phyloP scores from a whole-genome alignment of 2,113 vertebrate genomes.

The Dasyprocta punctata region DNA sequence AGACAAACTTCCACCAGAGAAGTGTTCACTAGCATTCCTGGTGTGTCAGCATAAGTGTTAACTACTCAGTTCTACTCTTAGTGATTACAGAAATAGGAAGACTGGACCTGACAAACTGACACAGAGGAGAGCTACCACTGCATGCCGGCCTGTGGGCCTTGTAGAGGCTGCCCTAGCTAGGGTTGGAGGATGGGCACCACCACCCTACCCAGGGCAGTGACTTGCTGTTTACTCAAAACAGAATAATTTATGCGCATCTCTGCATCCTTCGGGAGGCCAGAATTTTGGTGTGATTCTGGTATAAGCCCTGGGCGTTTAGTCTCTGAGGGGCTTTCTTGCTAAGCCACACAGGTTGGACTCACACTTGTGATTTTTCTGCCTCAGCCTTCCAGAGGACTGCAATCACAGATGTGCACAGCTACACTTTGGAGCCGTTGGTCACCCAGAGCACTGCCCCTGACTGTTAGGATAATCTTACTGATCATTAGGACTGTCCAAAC shows the following conservation, averaged over 20 bases:
- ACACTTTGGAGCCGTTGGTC: neutral
- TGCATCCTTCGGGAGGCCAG: neutral
- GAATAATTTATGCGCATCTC: neutral
- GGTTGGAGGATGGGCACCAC: neutral
- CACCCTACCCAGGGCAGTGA: neutral
- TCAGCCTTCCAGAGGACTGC: neutral
- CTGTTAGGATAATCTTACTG: neutral
- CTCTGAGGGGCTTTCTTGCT: neutral
- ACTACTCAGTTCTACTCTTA: neutral
- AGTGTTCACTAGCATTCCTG: too few relatives aligned
- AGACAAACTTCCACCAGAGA: neutral
- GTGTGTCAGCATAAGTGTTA: neutral
- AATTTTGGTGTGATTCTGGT: neutral
- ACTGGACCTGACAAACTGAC: neutral
- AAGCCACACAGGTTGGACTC: neutral
- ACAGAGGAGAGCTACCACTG: neutral
- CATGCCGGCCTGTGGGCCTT: neutral
- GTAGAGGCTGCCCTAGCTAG: neutral
- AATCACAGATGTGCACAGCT: neutral
- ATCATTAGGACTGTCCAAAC: neutral
- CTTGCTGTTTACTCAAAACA: neutral
- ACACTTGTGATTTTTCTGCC: neutral
- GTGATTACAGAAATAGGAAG: neutral
- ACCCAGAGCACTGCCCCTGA: neutral
- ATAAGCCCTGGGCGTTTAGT: neutral